Conservation (phyloP, 2,797 vertebrate genomes). For the Fringilla coelebs region DNA sequence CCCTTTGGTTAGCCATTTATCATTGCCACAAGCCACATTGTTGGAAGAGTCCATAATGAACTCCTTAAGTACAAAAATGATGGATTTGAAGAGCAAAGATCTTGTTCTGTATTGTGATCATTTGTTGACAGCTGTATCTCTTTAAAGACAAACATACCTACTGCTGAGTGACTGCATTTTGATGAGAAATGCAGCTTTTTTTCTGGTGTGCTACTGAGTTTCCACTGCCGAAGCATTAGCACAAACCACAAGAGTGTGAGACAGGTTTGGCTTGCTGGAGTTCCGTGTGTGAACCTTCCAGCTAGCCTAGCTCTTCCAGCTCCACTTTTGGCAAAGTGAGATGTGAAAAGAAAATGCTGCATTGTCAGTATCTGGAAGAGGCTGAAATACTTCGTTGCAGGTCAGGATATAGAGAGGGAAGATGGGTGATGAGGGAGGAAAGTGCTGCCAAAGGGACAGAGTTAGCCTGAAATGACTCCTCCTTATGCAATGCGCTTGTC, state of each 20-base stretch:
- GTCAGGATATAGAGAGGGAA: slow-evolving; percentile 4
- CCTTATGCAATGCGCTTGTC: slow-evolving; percentile 63
- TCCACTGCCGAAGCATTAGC: neutral
- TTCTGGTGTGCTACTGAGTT: neutral
- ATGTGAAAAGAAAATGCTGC: neutral
- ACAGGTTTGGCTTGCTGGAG: neutral
- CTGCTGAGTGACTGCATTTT: neutral
- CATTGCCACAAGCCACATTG: neutral
- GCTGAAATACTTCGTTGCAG: slow-evolving; percentile 8
- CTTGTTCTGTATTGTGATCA: neutral
- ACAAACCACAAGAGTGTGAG: neutral
- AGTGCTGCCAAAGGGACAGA: slow-evolving; percentile 3
- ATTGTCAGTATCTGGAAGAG: slow-evolving; percentile 30
- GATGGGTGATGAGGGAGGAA: slow-evolving; percentile 17
- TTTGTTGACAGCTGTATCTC: neutral
- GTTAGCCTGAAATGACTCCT: slow-evolving; percentile 66
- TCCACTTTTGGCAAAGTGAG: neutral
- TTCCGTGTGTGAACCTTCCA: neutral
- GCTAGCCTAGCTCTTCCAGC: neutral
- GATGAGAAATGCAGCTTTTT: neutral
- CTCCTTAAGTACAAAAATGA: neutral
- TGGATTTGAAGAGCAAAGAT: neutral
- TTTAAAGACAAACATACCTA: neutral
- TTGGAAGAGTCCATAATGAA: neutral
- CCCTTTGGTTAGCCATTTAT: neutral